phyloP scores from a whole-genome alignment of 1,140 invertebrate genomes.

The Leptinotarsa texana region DNA sequence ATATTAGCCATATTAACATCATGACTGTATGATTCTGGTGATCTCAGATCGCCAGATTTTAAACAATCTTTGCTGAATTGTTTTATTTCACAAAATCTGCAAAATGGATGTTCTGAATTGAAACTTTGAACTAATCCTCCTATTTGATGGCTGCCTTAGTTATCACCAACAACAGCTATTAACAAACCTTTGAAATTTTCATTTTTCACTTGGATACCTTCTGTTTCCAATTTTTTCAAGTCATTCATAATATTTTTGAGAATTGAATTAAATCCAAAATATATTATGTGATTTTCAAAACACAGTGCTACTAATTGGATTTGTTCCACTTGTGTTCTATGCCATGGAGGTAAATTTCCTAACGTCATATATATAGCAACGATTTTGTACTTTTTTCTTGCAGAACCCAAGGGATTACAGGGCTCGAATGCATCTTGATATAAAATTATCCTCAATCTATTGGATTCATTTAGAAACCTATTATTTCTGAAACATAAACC shows the following conservation, averaged over 20 bases:
- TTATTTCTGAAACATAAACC: too few relatives aligned
- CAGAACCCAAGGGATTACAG: neutral
- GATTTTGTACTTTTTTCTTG: neutral
- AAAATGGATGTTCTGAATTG: slow-evolving; percentile 41
- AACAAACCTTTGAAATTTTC: slow-evolving; percentile 41
- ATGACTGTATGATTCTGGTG: too few relatives aligned
- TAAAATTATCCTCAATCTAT: neutral
- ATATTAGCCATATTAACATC: too few relatives aligned
- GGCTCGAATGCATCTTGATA: neutral
- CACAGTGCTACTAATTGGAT: neutral
- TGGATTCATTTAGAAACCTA: too few relatives aligned
- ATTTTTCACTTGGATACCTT: neutral
- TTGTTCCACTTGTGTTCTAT: neutral
- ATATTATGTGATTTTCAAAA: neutral
- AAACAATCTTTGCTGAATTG: too few relatives aligned
- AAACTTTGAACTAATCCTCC: slow-evolving; percentile 48
- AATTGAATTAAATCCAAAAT: neutral
- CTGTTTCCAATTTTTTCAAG: neutral
- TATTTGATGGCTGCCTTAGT: slow-evolving; percentile 45
- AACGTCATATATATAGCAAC: neutral
- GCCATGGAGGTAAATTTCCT: neutral
- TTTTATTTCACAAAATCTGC: slow-evolving; percentile 14
- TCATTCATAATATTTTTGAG: neutral
- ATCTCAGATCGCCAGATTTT: too few relatives aligned
- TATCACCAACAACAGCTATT: slow-evolving; percentile 47